A percentile compares a stretch with the other conserved stretches of the same genome.
Evolutionary conservation across 2,113 vertebrate species (phyloP).

Genomic region (Boleophthalmus pectinirostris): DNA sequence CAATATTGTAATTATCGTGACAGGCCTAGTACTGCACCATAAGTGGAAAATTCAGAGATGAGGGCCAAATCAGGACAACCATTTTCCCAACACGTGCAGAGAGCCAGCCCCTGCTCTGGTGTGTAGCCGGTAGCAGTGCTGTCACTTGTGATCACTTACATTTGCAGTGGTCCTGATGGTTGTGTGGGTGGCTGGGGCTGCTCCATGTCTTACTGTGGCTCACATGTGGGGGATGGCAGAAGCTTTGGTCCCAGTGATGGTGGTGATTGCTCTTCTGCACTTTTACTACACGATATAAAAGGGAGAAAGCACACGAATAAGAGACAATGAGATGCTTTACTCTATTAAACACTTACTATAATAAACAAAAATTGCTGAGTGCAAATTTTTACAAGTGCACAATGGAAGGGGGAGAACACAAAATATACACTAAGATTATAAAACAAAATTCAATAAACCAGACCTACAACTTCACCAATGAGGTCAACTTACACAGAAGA

Average conservation of each 20-base stretch:
- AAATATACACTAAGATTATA: not conserved
- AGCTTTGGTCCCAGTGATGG: constrained; percentile 92
- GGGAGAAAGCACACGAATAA: constrained; percentile 23
- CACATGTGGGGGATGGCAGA: constrained; percentile 86
- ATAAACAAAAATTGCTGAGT: not conserved
- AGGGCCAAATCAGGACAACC: constrained; percentile 22
- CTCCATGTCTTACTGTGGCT: constrained; percentile 88
- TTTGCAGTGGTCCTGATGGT: constrained; percentile 89
- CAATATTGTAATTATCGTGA: no score
- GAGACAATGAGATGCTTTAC: not conserved
- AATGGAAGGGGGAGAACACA: not conserved
- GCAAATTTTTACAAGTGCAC: not conserved
- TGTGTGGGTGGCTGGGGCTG: constrained; percentile 75
- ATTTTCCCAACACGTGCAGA: constrained; percentile 40
- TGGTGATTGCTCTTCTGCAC: constrained; percentile 89
- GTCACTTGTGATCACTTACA: constrained; percentile 77
- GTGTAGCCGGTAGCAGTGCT: constrained; percentile 50
- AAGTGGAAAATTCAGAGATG: constrained; percentile 2
- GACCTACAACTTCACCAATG: no score
- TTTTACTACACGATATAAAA: constrained; percentile 80
- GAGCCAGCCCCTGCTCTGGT: constrained; percentile 40
- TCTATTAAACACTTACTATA: no score
- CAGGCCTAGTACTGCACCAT: not conserved
- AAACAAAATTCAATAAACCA: no score
- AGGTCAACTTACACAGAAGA: not conserved